Conservation (phyloP, 2,797 vertebrate species). For the Amphiprion clarkii region DNA sequence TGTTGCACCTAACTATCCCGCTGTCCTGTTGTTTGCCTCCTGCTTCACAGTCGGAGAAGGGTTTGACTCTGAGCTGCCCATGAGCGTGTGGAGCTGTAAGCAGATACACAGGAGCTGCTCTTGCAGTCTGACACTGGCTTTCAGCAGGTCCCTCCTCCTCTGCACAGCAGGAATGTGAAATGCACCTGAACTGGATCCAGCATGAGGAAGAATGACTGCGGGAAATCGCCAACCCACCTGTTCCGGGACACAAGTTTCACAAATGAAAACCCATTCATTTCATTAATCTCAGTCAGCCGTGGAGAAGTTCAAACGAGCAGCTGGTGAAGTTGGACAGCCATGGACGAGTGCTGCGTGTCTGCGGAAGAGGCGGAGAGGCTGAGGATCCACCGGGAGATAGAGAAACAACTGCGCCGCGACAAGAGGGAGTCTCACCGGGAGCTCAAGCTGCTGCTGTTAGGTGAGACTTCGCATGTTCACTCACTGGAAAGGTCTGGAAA, state of each 20-base stretch:
- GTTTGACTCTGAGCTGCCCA: slow-evolving; percentile 18
- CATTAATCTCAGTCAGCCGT: background rate
- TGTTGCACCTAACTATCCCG: background rate
- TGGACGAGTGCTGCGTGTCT: slow-evolving; percentile 87
- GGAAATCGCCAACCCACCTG: slow-evolving; percentile 49
- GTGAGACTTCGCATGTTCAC: slow-evolving; percentile 79
- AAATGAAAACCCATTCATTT: slow-evolving; percentile 20
- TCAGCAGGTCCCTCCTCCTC: slow-evolving; percentile 46
- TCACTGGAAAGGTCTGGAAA: background rate
- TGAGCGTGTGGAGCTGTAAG: slow-evolving; percentile 34
- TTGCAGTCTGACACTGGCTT: slow-evolving; percentile 4
- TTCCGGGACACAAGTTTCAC: slow-evolving; percentile 42
- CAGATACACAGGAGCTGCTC: slow-evolving; percentile 7
- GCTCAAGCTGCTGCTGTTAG: slow-evolving; percentile 90
- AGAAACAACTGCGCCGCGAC: slow-evolving; percentile 87
- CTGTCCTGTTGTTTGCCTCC: background rate
- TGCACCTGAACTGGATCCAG: slow-evolving; percentile 69
- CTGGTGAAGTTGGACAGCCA: slow-evolving; percentile 35
- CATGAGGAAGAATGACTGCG: slow-evolving; percentile 64
- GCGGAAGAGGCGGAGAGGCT: slow-evolving; percentile 80
- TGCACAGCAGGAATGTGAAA: slow-evolving; percentile 68
- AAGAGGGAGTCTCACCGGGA: slow-evolving; percentile 80
- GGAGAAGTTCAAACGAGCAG: background rate
- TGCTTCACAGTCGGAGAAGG: background rate
- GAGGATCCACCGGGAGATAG: slow-evolving; percentile 88